Conservation (phyloP, 2,797 vertebrate species). For the Lateolabrax maculatus region DNA sequence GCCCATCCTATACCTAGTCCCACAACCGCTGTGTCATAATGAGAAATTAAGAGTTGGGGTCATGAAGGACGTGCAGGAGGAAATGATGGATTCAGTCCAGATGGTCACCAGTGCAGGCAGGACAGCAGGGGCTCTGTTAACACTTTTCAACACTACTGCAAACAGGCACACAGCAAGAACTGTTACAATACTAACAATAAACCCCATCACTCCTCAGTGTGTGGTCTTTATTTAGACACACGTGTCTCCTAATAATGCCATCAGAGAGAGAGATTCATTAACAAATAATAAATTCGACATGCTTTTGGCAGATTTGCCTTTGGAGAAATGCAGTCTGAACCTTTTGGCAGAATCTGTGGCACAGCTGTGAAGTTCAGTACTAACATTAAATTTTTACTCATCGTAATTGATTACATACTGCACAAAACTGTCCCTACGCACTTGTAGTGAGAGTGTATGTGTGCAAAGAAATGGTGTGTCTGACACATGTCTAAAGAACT, state of each 20-base stretch:
- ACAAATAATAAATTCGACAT: not conserved
- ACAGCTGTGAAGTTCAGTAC: conserved; percentile 3
- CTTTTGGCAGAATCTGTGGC: conserved; percentile 26
- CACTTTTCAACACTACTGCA: conserved; percentile 53
- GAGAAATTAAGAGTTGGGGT: conserved; percentile 57
- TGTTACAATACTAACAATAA: conserved; percentile 41
- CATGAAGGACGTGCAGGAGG: conserved; percentile 45
- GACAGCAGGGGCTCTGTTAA: conserved; percentile 69
- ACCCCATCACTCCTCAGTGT: conserved; percentile 1
- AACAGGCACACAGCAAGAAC: conserved; percentile 38
- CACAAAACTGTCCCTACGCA: not conserved
- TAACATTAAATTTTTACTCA: not conserved
- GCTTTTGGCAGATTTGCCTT: conserved; percentile 10
- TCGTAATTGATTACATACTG: not conserved
- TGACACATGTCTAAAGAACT: conserved; percentile 5
- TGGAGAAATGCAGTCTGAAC: conserved; percentile 1
- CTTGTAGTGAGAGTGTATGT: not conserved
- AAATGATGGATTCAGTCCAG: conserved; percentile 77
- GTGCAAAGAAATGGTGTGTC: conserved; percentile 3
- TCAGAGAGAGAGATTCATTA: conserved; percentile 28
- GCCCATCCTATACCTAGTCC: conserved; percentile 15
- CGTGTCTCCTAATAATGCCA: conserved; percentile 21
- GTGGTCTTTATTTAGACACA: conserved; percentile 19
- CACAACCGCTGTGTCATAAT: conserved; percentile 45
- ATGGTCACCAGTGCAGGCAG: conserved; percentile 62